Percentiles rank a stretch among this genome's conserved stretches.
phyloP scores from a whole-genome alignment of 1,140 invertebrate genomes.

The Meloidogyne floridensis region DNA sequence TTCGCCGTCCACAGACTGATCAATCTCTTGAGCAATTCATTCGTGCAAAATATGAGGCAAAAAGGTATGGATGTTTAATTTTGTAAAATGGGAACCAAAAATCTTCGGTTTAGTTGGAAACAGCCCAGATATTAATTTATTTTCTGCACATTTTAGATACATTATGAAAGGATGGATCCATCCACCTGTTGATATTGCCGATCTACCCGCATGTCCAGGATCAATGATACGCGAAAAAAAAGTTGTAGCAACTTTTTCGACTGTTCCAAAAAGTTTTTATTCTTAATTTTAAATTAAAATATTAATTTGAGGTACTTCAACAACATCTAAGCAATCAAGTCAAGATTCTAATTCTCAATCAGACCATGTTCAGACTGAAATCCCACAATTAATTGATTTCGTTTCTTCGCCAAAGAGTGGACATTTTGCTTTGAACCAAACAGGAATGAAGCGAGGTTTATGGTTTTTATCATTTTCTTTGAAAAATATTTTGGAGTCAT shows the following conservation, averaged over 20 bases:
- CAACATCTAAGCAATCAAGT: background rate
- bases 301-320: background rate
- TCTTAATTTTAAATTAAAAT: background rate
- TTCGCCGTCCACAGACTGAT: conserved; percentile 89
- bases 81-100: background rate
- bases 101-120: background rate
- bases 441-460: background rate
- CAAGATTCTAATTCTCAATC: background rate
- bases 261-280: conserved; percentile 16
- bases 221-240: conserved; percentile 18
- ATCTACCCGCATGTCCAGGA: conserved; percentile 30
- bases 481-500: too few relatives aligned
- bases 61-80: conserved; percentile 75
- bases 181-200: conserved; percentile 38
- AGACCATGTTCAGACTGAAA: background rate
- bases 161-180: conserved; percentile 51
- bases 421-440: background rate
- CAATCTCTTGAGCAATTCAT: conserved; percentile 83
- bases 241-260: background rate
- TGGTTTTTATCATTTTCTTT: background rate
- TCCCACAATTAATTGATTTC: conserved; percentile 11
- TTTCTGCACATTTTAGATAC: conserved; percentile 25
- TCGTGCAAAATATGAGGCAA: conserved; percentile 93
- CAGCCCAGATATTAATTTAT: too few relatives aligned
- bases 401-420: background rate